Conservation (phyloP, 2,888 invertebrate species). For the Papilio elwesi region DNA sequence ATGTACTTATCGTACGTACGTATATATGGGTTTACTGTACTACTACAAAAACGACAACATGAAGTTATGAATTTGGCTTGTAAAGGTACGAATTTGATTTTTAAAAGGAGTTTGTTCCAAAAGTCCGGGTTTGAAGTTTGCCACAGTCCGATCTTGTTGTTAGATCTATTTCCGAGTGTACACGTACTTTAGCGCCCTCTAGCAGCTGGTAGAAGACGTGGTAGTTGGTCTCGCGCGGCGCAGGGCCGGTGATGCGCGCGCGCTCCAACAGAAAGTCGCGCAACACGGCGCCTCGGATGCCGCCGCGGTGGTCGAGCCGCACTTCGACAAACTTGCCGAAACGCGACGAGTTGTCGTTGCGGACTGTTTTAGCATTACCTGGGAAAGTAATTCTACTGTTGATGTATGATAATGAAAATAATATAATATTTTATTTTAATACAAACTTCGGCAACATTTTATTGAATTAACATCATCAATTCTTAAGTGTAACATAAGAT, state of each 20-base stretch:
- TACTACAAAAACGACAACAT: too few species aligned
- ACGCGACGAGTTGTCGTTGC: slow-evolving; percentile 96
- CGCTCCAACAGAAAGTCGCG: slow-evolving; percentile 96
- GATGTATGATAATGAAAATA: slow-evolving; percentile 41
- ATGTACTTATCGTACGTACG: too few species aligned
- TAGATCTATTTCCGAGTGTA: neutral
- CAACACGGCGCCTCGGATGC: slow-evolving; percentile 95
- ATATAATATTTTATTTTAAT: neutral
- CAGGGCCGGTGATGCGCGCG: slow-evolving; percentile 95
- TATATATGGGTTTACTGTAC: too few species aligned
- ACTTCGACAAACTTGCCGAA: slow-evolving; percentile 99
- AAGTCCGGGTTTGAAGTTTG: too few species aligned
- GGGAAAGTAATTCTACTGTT: slow-evolving; percentile 15
- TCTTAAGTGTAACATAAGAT: too few species aligned
- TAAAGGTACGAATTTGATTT: too few species aligned
- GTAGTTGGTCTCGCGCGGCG: slow-evolving; percentile 94
- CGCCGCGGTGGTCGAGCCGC: slow-evolving; percentile 93
- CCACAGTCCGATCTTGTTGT: too few species aligned
- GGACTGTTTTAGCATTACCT: slow-evolving; percentile 97
- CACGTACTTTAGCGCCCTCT: slow-evolving; percentile 89
- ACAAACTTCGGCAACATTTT: too few species aligned
- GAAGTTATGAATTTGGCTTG: too few species aligned
- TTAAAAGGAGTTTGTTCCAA: too few species aligned
- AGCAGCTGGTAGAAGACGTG: slow-evolving; percentile 96
- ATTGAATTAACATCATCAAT: too few species aligned